These are phyloP conservation scores for Hydroisotoma schaefferi DNA, from an alignment of 2,888 invertebrate genomes.

Conservation along the genomic window DNA sequence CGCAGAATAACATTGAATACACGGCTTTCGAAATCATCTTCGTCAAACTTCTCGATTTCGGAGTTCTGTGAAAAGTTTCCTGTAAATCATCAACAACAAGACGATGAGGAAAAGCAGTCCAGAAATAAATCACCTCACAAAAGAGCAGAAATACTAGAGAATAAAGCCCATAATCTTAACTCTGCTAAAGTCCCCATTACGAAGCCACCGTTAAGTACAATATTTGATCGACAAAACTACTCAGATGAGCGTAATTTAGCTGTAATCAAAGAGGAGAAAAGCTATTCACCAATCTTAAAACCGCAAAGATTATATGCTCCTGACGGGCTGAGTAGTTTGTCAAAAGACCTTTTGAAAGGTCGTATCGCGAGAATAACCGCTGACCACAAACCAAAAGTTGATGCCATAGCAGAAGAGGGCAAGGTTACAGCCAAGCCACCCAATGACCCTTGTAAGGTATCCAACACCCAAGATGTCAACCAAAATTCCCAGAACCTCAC, in stretches of 20 bases:
- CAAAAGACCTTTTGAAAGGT: conserved; percentile 17
- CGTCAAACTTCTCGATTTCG: conserved; percentile 47
- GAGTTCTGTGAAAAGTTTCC: conserved; percentile 48
- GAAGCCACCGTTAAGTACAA: not conserved
- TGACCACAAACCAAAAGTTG: conserved; percentile 12
- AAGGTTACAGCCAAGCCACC: conserved; percentile 1
- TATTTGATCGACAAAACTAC: conserved; percentile 8
- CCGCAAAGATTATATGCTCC: conserved; percentile 21
- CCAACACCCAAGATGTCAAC: not conserved
- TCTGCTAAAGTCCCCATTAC: not conserved
- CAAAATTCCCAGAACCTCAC: not conserved
- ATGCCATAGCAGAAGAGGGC: conserved; percentile 7
- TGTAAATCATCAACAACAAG: conserved; percentile 13
- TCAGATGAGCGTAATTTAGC: conserved; percentile 9
- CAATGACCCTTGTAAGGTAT: not conserved
- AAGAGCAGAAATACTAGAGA: conserved; percentile 14
- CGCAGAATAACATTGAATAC: conserved; percentile 46
- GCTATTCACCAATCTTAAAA: not conserved
- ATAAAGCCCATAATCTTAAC: not conserved
- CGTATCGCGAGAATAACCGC: conserved; percentile 7
- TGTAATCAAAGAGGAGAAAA: conserved; percentile 10
- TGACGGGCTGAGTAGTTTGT: conserved; percentile 21
- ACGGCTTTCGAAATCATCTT: conserved; percentile 44
- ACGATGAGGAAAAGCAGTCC: not conserved
- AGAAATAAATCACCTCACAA: conserved; percentile 18